Evolutionary conservation across 2,888 invertebrate species (phyloP), one percentile per base, ranked within the genome.

Genomic region (Creontiades dilutus): DNA sequence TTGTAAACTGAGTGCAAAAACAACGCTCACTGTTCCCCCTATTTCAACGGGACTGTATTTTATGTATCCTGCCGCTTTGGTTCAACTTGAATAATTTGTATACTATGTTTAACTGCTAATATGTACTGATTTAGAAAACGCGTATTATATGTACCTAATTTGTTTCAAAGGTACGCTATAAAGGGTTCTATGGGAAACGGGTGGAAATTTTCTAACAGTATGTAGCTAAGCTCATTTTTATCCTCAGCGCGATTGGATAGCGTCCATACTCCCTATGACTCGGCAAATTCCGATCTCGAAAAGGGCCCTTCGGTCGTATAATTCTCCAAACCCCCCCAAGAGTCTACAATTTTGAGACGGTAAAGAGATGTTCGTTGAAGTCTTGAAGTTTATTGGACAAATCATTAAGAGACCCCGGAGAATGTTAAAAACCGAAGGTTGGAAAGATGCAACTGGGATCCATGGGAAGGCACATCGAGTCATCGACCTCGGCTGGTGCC

Each of bases 401-500:
- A 68, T 68, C 23, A 68, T 68, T 27, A 27, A 68, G 68, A 68
- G 68, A 68, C 23, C 23, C 19, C 23, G 12, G 19, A 23, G 23
- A 68, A 68, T 68, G 19, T 68, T 23, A 68, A 68, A 68, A 68
- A 23, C 23, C 11, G 23, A 68, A 12, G 57, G 23, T 68, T 23
- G 68, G 0, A 23, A 23, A 68, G 68, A 68, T 68, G 27, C 68
- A 68, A 27, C 23, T 68, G 68, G 27, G 23, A 68, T 68, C 19
- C 68, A 19, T 5, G 27, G 61, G 23, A 68, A 23, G 68, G 23
- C 5, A 19, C 5, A 5, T 5, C 68, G 27, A 68, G 68, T 68
- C 68, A 68, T 68, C 68, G 68, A 68, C 68, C 68, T 68, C 68
- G 27, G 9, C 68, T 68, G 23, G 12, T 68, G 68, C 68, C 68